Percentiles rank a stretch among this genome's conserved stretches.
These are phyloP conservation scores for Pseudococcus longispinus DNA, from an alignment of 2,888 invertebrate species.

Conservation along the genomic window DNA sequence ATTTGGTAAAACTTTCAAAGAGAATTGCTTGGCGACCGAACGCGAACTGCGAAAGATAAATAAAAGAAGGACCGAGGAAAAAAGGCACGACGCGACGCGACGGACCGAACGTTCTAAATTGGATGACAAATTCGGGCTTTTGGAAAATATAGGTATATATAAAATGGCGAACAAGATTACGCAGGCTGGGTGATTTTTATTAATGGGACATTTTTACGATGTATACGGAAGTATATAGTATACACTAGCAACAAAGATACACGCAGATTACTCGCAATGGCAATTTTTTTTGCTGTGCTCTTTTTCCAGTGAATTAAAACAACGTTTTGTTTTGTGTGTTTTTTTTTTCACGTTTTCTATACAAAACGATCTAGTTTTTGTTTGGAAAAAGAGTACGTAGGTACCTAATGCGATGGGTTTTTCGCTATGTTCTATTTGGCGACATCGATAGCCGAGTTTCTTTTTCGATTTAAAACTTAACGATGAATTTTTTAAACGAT, in stretches of 20 bases:
- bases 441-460: neutral
- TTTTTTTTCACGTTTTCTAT: neutral
- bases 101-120: conserved; percentile 16
- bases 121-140: conserved; percentile 4
- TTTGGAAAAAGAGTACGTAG: neutral
- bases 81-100: neutral
- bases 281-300: neutral
- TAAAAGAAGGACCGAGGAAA: neutral
- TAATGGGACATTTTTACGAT: conserved; percentile 45
- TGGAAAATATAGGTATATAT: conserved; percentile 5
- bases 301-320: conserved; percentile 32
- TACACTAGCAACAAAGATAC: neutral
- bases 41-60: conserved; percentile 15
- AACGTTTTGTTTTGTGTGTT: neutral
- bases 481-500: conserved; percentile 11
- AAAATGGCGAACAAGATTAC: conserved; percentile 30
- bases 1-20: neutral
- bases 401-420: neutral
- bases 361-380: neutral
- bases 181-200: conserved; percentile 25
- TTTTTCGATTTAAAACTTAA: conserved; percentile 3
- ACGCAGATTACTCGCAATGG: conserved; percentile 22
- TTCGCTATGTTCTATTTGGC: neutral
- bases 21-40: neutral
- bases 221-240: conserved; percentile 21